phyloP scores from a whole-genome alignment of 1,140 invertebrate genomes.

The Formica selysi region DNA sequence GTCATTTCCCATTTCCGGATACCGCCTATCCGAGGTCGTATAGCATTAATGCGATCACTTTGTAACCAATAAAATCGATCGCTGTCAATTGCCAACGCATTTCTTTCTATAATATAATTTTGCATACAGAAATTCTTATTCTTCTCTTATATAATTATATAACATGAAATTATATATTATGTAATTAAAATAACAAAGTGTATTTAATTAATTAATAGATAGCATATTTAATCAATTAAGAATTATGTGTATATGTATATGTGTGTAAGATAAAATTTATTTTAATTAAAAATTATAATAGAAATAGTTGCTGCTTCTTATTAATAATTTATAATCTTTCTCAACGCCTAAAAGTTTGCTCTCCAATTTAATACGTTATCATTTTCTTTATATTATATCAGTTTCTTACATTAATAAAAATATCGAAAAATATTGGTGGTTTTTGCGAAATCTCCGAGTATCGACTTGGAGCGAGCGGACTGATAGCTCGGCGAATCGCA shows the following conservation, averaged over 20 bases:
- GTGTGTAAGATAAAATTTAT: background rate
- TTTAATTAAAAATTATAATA: background rate
- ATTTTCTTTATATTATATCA: too few relatives aligned
- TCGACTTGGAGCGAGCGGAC: background rate
- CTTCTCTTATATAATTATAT: conserved; percentile 11
- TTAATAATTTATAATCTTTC: conserved; percentile 37
- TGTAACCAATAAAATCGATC: conserved; percentile 48
- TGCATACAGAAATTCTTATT: background rate
- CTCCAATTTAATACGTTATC: background rate
- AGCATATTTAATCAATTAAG: background rate
- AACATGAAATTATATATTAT: background rate
- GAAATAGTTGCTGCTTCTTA: background rate
- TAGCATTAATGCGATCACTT: conserved; percentile 55
- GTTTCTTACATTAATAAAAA: background rate
- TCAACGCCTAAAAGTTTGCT: conserved; percentile 18
- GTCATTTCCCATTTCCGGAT: conserved; percentile 81
- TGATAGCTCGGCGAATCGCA: background rate
- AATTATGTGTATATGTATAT: background rate
- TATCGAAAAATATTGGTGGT: background rate
- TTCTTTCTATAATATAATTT: background rate
- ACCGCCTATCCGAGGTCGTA: conserved; percentile 60
- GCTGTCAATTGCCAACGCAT: conserved; percentile 23
- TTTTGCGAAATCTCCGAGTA: too few relatives aligned
- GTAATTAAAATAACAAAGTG: background rate
- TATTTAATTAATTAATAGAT: background rate